Conservation (phyloP, 92 coral and sea anemone species). For the Zoanthus gigantus region DNA sequence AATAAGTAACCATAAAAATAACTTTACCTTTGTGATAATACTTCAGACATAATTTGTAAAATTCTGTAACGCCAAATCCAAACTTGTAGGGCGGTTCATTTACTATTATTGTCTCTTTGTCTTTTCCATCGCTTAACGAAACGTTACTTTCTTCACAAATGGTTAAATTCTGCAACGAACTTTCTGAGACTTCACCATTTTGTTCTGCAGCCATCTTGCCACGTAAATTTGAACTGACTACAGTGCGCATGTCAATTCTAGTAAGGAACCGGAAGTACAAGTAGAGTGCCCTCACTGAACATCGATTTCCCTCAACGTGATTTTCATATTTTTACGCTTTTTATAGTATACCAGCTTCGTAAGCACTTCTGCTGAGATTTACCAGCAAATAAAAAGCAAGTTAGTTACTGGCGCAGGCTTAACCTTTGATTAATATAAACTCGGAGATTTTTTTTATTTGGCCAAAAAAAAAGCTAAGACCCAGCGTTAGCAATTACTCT, state of each 20-base stretch:
- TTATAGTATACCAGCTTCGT: too few species aligned
- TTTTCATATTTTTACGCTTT: too few species aligned
- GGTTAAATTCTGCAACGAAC: slow-evolving; percentile 84
- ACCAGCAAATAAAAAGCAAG: too few species aligned
- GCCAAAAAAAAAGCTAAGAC: too few species aligned
- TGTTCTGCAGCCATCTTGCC: slow-evolving; percentile 95
- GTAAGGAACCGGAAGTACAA: not conserved
- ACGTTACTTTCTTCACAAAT: slow-evolving; percentile 84
- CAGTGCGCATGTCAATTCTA: slow-evolving; percentile 32
- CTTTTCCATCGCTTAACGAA: slow-evolving; percentile 49
- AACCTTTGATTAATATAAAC: too few species aligned
- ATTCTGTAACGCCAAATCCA: slow-evolving; percentile 87
- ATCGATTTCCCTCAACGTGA: too few species aligned
- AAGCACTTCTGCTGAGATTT: too few species aligned
- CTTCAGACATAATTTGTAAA: slow-evolving; percentile 88
- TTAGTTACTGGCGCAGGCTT: too few species aligned
- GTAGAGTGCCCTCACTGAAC: too few species aligned
- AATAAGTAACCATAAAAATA: not conserved
- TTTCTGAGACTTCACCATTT: slow-evolving; percentile 55
- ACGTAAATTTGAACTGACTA: slow-evolving; percentile 39
- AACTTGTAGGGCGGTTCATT: slow-evolving; percentile 76
- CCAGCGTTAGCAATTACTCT: too few species aligned
- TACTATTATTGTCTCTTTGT: slow-evolving; percentile 48
- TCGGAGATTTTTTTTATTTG: too few species aligned
- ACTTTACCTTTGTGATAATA: slow-evolving; percentile 92